Conservation (phyloP, 2,888 invertebrate species). For the Ellobium chinense region DNA sequence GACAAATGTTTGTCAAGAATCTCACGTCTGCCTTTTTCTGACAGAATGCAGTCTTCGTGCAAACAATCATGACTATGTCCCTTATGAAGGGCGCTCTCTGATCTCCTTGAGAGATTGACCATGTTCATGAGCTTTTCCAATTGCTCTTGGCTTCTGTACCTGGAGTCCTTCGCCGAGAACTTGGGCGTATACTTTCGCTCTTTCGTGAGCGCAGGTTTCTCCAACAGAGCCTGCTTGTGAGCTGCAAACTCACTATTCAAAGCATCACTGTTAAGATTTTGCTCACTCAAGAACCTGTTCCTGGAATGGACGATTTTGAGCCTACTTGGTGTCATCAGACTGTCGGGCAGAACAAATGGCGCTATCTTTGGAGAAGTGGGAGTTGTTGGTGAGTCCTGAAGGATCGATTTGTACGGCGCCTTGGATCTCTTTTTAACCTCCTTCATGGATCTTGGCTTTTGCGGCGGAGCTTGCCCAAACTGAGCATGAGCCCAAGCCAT, state of each 20-base stretch:
- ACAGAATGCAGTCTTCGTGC: constrained; percentile 71
- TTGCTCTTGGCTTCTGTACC: constrained; percentile 51
- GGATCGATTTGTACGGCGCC: constrained; percentile 33
- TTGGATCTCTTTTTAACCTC: constrained; percentile 47
- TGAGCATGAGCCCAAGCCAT: constrained; percentile 9
- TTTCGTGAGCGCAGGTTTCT: constrained; percentile 36
- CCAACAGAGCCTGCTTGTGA: constrained; percentile 57
- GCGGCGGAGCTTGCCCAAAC: not conserved
- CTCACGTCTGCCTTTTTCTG: constrained; percentile 66
- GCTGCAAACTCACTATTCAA: constrained; percentile 60
- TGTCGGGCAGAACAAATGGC: constrained; percentile 48
- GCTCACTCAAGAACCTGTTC: constrained; percentile 66
- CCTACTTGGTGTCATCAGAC: constrained; percentile 51
- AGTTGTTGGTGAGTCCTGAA: constrained; percentile 1
- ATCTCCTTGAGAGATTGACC: constrained; percentile 40
- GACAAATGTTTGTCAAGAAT: constrained; percentile 66
- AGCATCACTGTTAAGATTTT: constrained; percentile 56
- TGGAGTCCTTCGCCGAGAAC: not conserved
- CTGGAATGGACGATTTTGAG: constrained; percentile 65
- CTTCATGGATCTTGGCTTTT: constrained; percentile 47
- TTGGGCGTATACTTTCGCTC: constrained; percentile 48
- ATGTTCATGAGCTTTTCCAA: constrained; percentile 46
- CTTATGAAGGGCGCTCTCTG: constrained; percentile 33
- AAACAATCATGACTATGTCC: constrained; percentile 58
- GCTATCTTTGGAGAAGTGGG: constrained; percentile 32